Evolutionary conservation across 92 coral and sea anemone species (phyloP).

Genomic region (Desmophyllum pertusum): DNA sequence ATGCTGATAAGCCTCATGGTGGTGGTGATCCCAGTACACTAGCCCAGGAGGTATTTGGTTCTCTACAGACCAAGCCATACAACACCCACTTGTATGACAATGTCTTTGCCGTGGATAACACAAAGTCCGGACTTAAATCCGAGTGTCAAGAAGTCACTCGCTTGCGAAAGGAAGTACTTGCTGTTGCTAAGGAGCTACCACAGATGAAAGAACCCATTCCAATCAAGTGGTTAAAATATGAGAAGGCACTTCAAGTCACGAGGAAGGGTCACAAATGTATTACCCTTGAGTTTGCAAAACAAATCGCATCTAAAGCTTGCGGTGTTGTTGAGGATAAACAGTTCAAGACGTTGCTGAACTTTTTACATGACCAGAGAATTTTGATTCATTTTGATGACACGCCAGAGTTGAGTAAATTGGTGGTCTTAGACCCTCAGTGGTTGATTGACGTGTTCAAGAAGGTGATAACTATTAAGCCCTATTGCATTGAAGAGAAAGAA

Average conservation of each 20-base stretch:
- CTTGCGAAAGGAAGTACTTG: slow-evolving; percentile 4
- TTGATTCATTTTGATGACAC: background rate
- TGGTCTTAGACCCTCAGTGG: background rate
- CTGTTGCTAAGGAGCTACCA: background rate
- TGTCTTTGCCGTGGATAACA: slow-evolving; percentile 50
- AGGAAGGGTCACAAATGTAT: slow-evolving; percentile 6
- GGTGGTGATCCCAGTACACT: slow-evolving; percentile 13
- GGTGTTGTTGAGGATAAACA: background rate
- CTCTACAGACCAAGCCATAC: background rate
- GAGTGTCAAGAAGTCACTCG: slow-evolving; percentile 15
- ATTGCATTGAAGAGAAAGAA: background rate
- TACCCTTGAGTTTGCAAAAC: background rate
- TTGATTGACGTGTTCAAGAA: background rate
- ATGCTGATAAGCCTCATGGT: slow-evolving; percentile 34
- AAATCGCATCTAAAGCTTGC: slow-evolving; percentile 25
- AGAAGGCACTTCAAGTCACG: slow-evolving; percentile 26
- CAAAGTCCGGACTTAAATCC: background rate
- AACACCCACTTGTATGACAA: background rate
- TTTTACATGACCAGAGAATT: background rate
- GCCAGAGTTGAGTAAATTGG: background rate
- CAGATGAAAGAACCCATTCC: slow-evolving; percentile 6
- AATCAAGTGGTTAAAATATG: slow-evolving; percentile 31
- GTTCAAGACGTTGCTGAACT: background rate
- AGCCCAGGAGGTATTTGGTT: slow-evolving; percentile 28
- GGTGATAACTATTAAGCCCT: slow-evolving; percentile 39